These are phyloP conservation scores for Malurus splendens DNA, from an alignment of 2,797 vertebrate species.

Conservation along the genomic window DNA sequence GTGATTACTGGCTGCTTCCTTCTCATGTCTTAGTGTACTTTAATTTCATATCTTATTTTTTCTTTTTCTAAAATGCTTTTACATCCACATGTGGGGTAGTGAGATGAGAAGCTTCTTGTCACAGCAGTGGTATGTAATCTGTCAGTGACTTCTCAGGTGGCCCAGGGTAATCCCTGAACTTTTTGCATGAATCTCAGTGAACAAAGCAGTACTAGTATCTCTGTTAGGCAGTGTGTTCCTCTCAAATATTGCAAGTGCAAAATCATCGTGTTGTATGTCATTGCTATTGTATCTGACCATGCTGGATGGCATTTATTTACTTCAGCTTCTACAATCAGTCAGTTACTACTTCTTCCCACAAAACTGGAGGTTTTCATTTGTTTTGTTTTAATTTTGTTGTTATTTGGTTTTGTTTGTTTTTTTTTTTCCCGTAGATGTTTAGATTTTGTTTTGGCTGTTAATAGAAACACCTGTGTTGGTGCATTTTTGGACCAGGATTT, in stretches of 20 bases:
- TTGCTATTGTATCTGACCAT: background rate
- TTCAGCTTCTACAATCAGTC: background rate
- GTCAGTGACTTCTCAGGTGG: background rate
- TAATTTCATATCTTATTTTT: background rate
- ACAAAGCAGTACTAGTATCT: background rate
- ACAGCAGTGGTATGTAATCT: background rate
- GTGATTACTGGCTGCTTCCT: background rate
- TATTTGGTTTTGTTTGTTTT: background rate
- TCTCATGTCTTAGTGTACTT: background rate
- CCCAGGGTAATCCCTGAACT: background rate
- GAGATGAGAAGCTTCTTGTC: background rate
- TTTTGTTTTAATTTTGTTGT: background rate
- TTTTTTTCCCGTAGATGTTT: background rate
- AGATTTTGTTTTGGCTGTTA: background rate
- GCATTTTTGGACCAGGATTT: background rate
- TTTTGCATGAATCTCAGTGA: background rate
- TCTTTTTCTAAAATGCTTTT: background rate
- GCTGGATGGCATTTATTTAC: background rate
- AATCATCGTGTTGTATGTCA: fast-evolving
- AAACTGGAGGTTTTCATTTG: background rate
- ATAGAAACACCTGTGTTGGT: background rate
- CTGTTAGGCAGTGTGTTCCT: background rate
- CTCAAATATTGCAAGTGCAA: background rate
- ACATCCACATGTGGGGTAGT: background rate
- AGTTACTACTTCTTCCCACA: background rate